Conservation (phyloP, 2,797 vertebrate species). For the Falco rusticolus region DNA sequence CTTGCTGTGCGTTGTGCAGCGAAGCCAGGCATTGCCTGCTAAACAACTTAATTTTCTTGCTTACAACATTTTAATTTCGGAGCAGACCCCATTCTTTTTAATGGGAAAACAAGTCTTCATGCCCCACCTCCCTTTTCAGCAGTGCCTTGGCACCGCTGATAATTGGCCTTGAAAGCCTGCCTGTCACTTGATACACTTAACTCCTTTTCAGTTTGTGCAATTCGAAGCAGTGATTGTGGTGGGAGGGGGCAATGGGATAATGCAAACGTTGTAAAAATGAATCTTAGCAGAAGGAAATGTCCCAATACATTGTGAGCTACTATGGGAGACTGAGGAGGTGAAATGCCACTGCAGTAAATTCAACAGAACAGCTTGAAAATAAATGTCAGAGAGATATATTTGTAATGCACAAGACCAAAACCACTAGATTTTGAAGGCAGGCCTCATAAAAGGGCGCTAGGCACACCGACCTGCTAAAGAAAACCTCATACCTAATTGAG, state of each 20-base stretch:
- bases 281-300: background rate
- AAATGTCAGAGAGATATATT: background rate
- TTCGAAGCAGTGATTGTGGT: background rate
- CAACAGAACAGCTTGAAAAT: background rate
- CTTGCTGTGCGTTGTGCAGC: background rate
- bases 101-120: background rate
- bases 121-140: background rate
- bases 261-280: background rate
- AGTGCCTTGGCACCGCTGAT: background rate
- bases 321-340: accelerated
- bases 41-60: background rate
- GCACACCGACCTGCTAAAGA: background rate
- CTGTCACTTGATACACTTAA: background rate
- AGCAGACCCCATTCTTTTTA: background rate
- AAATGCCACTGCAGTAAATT: background rate
- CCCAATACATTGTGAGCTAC: background rate
- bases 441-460: background rate
- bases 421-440: background rate
- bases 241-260: background rate
- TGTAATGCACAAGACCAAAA: background rate
- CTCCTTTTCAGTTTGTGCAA: background rate
- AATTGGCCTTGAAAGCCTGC: constrained; percentile 40
- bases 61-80: background rate
- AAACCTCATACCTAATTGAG: background rate
- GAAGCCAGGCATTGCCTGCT: background rate